Conservation (phyloP, 2,113 vertebrate species). For the Orthonyx spaldingii region DNA sequence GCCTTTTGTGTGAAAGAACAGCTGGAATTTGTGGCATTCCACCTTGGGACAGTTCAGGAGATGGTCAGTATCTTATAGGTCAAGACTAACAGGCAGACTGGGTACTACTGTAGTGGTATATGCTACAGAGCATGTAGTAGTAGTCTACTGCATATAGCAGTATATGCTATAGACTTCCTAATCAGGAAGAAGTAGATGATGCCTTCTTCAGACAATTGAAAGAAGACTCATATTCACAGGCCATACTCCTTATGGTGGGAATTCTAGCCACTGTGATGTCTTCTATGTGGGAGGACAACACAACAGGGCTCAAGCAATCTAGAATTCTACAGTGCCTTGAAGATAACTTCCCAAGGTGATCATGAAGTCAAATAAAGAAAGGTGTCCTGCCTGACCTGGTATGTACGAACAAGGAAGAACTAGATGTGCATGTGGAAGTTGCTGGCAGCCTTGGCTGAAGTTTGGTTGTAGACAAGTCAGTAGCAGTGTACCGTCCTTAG, state of each 20-base stretch:
- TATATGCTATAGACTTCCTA: neutral
- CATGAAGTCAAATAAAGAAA: neutral
- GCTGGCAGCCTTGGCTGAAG: neutral
- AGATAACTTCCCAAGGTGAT: neutral
- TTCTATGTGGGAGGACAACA: neutral
- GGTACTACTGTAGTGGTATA: neutral
- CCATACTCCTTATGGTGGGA: neutral
- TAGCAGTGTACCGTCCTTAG: neutral
- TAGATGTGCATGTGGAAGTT: neutral
- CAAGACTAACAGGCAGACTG: neutral
- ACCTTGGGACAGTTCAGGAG: neutral
- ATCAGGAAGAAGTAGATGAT: neutral
- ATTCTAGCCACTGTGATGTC: neutral
- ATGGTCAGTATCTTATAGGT: neutral
- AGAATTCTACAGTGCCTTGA: neutral
- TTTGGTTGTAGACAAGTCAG: neutral
- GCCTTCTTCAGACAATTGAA: neutral
- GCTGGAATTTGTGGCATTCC: neutral
- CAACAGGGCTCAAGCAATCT: neutral
- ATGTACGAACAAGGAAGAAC: rapidly evolving
- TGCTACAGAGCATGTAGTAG: neutral
- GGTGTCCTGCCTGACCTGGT: rapidly evolving
- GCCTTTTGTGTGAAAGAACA: neutral
- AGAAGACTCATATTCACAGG: neutral
- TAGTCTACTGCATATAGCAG: neutral